These are phyloP conservation scores for Helostoma temminkii DNA, from an alignment of 2,797 vertebrate species.

Conservation along the genomic window DNA sequence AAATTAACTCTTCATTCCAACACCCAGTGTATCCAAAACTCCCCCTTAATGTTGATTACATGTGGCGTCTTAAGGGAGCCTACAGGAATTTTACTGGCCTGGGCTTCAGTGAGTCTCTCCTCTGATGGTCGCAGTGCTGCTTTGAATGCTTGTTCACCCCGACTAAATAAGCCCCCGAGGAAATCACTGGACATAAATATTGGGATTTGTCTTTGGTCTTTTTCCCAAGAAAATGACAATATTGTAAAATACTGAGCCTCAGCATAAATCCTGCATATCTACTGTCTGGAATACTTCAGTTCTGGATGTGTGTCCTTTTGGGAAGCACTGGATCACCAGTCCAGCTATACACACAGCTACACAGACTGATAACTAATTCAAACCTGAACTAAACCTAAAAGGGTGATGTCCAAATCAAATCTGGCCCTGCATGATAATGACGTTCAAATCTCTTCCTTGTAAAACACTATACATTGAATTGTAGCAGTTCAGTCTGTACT, in stretches of 20 bases:
- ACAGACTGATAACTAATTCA: background rate
- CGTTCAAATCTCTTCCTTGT: background rate
- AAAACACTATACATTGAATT: background rate
- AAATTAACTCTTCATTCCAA: conserved; percentile 26
- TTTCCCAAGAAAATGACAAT: conserved; percentile 5
- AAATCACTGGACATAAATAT: conserved; percentile 8
- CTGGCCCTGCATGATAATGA: too few species aligned
- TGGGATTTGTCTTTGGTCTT: background rate
- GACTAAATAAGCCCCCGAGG: background rate
- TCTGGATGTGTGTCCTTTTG: background rate
- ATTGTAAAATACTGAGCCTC: conserved; percentile 23
- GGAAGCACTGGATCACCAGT: background rate
- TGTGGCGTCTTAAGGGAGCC: background rate
- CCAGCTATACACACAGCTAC: background rate
- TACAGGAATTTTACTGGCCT: background rate
- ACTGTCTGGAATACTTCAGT: background rate
- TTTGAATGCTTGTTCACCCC: background rate
- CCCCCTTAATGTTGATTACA: background rate
- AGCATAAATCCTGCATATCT: conserved; percentile 4
- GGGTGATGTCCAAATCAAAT: background rate
- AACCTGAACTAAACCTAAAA: background rate
- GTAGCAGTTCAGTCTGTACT: background rate
- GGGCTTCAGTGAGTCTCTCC: background rate
- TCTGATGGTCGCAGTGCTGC: conserved; percentile 2
- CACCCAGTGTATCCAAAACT: background rate